Conservation (phyloP, 2,797 vertebrate genomes). For the Xiphophorus birchmanni region DNA sequence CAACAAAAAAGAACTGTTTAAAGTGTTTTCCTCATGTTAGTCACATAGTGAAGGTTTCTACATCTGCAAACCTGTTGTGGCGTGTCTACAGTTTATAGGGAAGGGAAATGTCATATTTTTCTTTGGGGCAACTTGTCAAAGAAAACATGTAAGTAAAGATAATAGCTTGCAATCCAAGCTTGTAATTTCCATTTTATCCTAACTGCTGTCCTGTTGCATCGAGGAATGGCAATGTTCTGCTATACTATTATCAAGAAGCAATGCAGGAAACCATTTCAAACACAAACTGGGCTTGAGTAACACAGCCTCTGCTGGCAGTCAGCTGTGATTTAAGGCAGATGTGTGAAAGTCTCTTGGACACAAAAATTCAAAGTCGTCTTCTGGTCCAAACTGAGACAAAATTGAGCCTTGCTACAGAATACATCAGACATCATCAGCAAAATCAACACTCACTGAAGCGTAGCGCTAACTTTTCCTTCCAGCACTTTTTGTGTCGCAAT, state of each 20-base stretch:
- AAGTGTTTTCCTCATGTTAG: conserved; percentile 7
- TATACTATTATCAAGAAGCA: conserved; percentile 57
- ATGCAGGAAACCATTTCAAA: conserved; percentile 62
- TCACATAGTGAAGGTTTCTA: conserved; percentile 12
- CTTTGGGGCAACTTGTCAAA: conserved; percentile 64
- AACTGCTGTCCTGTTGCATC: conserved; percentile 65
- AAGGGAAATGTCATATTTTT: conserved; percentile 54
- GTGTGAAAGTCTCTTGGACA: conserved; percentile 63
- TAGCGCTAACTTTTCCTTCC: conserved; percentile 9
- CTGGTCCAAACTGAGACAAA: conserved; percentile 36
- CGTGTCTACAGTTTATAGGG: conserved; percentile 61
- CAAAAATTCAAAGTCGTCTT: conserved; percentile 32
- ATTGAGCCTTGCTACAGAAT: conserved; percentile 27
- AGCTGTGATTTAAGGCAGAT: conserved; percentile 75
- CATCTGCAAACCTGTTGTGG: conserved; percentile 58
- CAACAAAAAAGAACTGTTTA: conserved; percentile 8
- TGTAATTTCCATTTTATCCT: conserved; percentile 49
- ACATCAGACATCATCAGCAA: conserved; percentile 24
- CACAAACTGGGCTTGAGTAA: conserved; percentile 45
- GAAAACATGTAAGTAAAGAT: conserved; percentile 59
- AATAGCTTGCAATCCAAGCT: conserved; percentile 65
- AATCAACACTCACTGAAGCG: conserved; percentile 15
- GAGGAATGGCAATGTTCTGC: conserved; percentile 54
- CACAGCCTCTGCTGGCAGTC: conserved; percentile 56
- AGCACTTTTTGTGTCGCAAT: conserved; percentile 30